These are phyloP conservation scores for Acronicta leporina DNA, from an alignment of 2,888 invertebrate genomes.

Conservation along the genomic window DNA sequence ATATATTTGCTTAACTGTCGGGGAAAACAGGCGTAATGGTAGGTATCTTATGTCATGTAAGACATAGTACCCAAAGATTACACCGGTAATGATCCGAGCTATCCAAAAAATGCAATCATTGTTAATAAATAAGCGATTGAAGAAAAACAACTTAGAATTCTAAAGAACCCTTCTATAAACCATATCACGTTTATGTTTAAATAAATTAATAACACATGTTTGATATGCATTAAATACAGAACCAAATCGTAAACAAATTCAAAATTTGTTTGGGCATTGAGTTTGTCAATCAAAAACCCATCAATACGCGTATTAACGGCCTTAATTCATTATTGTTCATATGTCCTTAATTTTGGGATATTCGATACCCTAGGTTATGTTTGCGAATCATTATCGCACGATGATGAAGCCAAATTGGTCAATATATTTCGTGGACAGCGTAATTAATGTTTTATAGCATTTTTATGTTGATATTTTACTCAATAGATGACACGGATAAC, in stretches of 20 bases:
- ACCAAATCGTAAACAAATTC: constrained; percentile 7
- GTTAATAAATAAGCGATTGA: no score
- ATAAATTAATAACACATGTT: not conserved
- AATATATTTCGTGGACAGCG: constrained; percentile 11
- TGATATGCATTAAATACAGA: not conserved
- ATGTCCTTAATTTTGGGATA: constrained; percentile 48
- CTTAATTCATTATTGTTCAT: constrained; percentile 9
- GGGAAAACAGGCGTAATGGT: no score
- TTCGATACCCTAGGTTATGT: constrained; percentile 35
- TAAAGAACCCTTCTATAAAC: not conserved
- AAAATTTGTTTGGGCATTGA: not conserved
- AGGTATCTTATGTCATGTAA: no score
- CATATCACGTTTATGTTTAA: not conserved
- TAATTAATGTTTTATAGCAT: constrained; percentile 9
- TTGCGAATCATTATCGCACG: constrained; percentile 37
- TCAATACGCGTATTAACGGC: constrained; percentile 36
- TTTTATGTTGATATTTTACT: constrained; percentile 16
- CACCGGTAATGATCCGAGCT: no score
- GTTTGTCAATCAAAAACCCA: constrained; percentile 43
- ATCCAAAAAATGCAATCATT: no score
- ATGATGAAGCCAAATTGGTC: constrained; percentile 32
- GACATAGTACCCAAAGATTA: no score
- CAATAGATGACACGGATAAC: constrained; percentile 4
- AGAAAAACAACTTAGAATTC: no score
- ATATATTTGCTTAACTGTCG: no score